Evolutionary conservation across 2,888 invertebrate species (phyloP), one percentile per base, ranked within the genome.

Genomic region (Pantelozetes paolii): DNA sequence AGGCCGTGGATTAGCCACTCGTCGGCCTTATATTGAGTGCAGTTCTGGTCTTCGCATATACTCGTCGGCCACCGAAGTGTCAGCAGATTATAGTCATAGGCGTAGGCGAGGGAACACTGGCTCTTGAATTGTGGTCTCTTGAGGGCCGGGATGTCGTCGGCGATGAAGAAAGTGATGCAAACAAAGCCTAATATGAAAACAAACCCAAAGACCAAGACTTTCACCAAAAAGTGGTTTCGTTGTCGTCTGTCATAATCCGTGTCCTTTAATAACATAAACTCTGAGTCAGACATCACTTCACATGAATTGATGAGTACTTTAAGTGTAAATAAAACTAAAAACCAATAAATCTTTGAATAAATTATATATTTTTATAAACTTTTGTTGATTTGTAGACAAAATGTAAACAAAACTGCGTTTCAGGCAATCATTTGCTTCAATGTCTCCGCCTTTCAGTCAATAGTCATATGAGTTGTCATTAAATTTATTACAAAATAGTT

Each of bases 1-100:
- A 75, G 32, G 9, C 75, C 75, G 20, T 75, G 75, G n/a, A 75
- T 73, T 13, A 75, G 23, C 71, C 67, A 75, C 18, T 64, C 20
- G 28, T 69, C 23, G 6, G 1, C 9, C 18, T 45, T 13, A 8
- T 42, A 26, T 40, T 70, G 6, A 18, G 23, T n/a, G n/a, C 73
- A 69, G 13, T 72, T 45, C 15, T 6, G 18, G 36, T 30, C 26
- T 28, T 23, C 15, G 15, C 75, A 75, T 2, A 57, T 28, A 23
- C 71, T 69, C 15, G 74, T 32, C 15, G 73, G 59, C 75, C 75
- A 75, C 9, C 75, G 74, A 18, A 70, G 42, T 15, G 71, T 57
- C 18, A 75, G 48, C 5, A 71, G 20, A 54, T 32, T 32, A n/a
- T 62, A 75, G 48, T 74, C 71, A 36, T 54, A 75, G 18, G 70